Evolutionary conservation across 2,797 vertebrate species (phyloP), one percentile per base, ranked within the genome.

Genomic region (Onychomys arenicola): DNA sequence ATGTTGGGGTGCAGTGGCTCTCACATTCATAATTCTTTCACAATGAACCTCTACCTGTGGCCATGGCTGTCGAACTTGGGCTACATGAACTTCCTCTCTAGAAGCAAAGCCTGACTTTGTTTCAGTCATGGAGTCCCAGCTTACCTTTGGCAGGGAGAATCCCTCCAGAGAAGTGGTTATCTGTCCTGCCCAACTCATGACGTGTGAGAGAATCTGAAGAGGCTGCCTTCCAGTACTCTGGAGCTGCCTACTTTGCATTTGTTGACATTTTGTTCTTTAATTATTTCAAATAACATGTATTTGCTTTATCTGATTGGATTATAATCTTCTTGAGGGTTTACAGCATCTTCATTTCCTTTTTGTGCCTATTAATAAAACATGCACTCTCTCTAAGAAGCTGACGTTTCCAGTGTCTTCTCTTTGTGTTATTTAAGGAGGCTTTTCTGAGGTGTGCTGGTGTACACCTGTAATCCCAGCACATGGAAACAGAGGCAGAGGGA

Each of bases 261-360:
- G 57, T 78, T 93, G 82, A 89, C 52, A 94, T 92, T 92, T 97
- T 88, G 4, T 93, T 93, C 84, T 92, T 81, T 89, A 94, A 96
- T 88, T 86, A 94, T 90, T 94, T 90, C 67, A 91, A 25, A 52
- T 93, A 93, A 93, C 82, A 63, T 46, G 16, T 21, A 76, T 91
- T 90, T 94, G 23, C 81, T 88, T 94, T 80, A 88, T 63, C 82
- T 96, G 69, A 77, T 91, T 93, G 94, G 55, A 71, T 93, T 65
- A 93, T 4, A 40, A 61, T 93, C 90, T 90, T 92, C 82, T 83
- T 57, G 57, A 67, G 91, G 49, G 92, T 73, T 91, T 92, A 75
- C 7, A 91, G 92, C 37, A 76, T 86, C 19, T 89, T 93, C 4
- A 86, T 80, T 59, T n/a, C 40, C 43, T 49, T 97, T 91, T 49